A percentile compares a stretch with the other conserved stretches of the same genome.
phyloP scores from a whole-genome alignment of 1,140 invertebrate species.

The Pseudomyrmex pallidus region DNA sequence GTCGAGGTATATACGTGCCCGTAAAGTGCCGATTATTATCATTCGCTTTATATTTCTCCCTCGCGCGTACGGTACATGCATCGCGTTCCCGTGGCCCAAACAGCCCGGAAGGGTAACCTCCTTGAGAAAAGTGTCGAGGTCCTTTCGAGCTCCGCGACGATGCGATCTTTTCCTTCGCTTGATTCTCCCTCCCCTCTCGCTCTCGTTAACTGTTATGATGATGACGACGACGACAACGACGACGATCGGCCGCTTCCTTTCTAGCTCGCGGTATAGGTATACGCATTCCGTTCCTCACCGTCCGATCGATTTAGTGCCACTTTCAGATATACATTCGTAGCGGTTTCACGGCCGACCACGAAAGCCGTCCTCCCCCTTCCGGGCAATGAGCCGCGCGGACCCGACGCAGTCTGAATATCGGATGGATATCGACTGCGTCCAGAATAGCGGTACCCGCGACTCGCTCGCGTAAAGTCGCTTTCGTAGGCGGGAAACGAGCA shows the following conservation, averaged over 20 bases:
- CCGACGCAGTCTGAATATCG: constrained; percentile 70
- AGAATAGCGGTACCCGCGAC: constrained; percentile 75
- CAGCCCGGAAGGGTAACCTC: constrained; percentile 76
- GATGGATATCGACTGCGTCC: constrained; percentile 68
- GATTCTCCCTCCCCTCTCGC: constrained; percentile 43
- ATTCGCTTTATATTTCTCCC: constrained; percentile 59
- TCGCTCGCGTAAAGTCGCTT: constrained; percentile 35
- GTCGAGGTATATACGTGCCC: constrained; percentile 49
- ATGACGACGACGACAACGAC: constrained; percentile 59
- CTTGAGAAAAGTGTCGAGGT: constrained; percentile 67
- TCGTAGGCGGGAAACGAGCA: constrained; percentile 22
- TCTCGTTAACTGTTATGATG: constrained; percentile 65
- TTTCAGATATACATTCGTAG: constrained; percentile 72
- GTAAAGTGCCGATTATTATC: constrained; percentile 67
- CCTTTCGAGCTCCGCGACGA: constrained; percentile 75
- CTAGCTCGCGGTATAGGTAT: neutral
- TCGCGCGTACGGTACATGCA: constrained; percentile 63
- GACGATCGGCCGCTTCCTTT: constrained; percentile 24
- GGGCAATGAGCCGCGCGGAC: constrained; percentile 41
- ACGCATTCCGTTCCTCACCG: neutral
- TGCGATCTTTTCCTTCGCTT: constrained; percentile 71
- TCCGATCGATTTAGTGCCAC: constrained; percentile 75
- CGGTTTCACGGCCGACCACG: constrained; percentile 66
- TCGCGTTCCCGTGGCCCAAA: constrained; percentile 38
- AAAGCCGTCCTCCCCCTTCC: neutral